Evolutionary conservation across 1,140 invertebrate genomes (phyloP).

Genomic region (Drosophila watanabei): DNA sequence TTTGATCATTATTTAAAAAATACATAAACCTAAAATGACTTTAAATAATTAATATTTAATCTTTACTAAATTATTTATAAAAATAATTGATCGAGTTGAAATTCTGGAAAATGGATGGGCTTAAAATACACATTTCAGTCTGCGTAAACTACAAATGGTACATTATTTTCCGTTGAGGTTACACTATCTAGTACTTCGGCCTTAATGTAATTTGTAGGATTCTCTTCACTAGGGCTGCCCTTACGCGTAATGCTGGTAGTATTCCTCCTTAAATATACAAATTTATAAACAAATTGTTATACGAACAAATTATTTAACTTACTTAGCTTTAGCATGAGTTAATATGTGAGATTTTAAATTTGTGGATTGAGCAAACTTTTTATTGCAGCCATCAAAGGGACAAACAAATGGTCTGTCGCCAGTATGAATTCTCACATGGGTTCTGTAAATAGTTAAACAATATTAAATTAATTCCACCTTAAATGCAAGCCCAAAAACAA

Average conservation of each 20-base stretch:
- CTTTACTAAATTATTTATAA: not conserved
- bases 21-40: not conserved
- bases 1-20: not conserved
- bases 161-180: conserved; percentile 37
- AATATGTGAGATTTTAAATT: conserved; percentile 99
- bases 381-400: conserved; percentile 99
- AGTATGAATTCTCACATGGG: conserved; percentile 99
- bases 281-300: not conserved
- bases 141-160: conserved; percentile 72
- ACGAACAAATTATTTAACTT: conserved; percentile 75
- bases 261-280: conserved; percentile 60
- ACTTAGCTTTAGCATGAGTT: conserved; percentile 98
- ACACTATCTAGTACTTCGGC: conserved; percentile 76
- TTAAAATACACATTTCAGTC: conserved; percentile 47
- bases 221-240: conserved; percentile 60
- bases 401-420: conserved; percentile 98
- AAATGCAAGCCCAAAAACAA: no score
- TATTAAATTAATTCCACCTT: not conserved
- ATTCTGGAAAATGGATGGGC: not conserved
- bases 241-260: conserved; percentile 48
- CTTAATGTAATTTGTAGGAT: conserved; percentile 73
- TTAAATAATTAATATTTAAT: not conserved
- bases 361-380: conserved; percentile 99
- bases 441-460: conserved; percentile 87
- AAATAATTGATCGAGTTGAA: not conserved